Evolutionary conservation across 2,113 vertebrate genomes (phyloP).

Genomic region (Chloebia gouldiae): DNA sequence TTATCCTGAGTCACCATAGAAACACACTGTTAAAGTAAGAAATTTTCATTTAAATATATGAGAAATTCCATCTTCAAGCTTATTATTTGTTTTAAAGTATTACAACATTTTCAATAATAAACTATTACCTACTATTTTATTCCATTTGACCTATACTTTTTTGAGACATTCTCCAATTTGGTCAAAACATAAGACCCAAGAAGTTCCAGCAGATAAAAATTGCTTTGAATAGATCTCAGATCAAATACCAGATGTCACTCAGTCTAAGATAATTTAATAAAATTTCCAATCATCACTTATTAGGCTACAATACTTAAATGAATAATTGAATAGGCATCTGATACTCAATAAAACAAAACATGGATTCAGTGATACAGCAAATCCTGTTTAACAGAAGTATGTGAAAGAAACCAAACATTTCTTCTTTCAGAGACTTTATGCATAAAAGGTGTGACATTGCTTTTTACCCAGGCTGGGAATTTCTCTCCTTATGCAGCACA

Average conservation of each 20-base stretch:
- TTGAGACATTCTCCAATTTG: not conserved
- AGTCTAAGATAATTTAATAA: not conserved
- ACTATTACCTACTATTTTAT: not conserved
- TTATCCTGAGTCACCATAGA: not conserved
- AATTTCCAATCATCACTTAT: not conserved
- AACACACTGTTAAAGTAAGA: not conserved
- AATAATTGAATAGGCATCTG: not conserved
- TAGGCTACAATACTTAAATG: not conserved
- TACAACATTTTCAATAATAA: not conserved
- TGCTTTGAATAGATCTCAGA: not conserved
- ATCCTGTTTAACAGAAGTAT: not conserved
- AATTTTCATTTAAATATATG: not conserved
- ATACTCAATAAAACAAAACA: not conserved
- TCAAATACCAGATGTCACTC: not conserved
- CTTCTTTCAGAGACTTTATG: not conserved
- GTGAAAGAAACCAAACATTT: not conserved
- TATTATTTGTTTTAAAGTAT: not conserved
- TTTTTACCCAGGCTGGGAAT: not conserved
- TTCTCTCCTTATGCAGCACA: not conserved
- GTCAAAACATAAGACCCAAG: not conserved
- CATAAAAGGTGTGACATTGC: not conserved
- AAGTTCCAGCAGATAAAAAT: not conserved
- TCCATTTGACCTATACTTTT: not conserved
- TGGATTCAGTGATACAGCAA: not conserved
- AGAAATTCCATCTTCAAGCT: not conserved